Evolutionary conservation across 2,888 invertebrate genomes (phyloP).

Genomic region (Rhamnusium bicolor): DNA sequence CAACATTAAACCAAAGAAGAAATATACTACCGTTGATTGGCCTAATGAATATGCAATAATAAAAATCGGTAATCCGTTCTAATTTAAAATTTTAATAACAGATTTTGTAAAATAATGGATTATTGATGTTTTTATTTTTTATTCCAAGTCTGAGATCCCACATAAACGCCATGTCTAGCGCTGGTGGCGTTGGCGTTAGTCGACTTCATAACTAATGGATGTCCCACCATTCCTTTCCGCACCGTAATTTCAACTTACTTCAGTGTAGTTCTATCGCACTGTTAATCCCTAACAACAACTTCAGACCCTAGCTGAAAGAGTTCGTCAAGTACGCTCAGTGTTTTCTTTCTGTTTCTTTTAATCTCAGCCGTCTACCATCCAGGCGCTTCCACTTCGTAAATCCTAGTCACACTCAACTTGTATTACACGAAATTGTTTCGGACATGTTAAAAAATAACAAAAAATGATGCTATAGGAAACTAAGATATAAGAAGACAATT

Average conservation of each 20-base stretch:
- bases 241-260: slow-evolving; percentile 29
- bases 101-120: too few relatives aligned
- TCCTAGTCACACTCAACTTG: slow-evolving; percentile 35
- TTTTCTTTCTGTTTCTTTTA: slow-evolving; percentile 40
- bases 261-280: slow-evolving; percentile 27
- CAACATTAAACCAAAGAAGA: too few relatives aligned
- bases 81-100: too few relatives aligned
- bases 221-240: slow-evolving; percentile 33
- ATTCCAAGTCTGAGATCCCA: neutral
- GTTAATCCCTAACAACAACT: slow-evolving; percentile 37
- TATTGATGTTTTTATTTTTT: too few relatives aligned
- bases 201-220: slow-evolving; percentile 36
- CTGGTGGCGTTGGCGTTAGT: neutral
- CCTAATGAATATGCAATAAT: too few relatives aligned
- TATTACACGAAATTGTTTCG: slow-evolving; percentile 34
- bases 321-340: slow-evolving; percentile 35
- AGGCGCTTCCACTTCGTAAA: slow-evolving; percentile 34
- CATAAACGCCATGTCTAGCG: neutral
- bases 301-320: slow-evolving; percentile 27
- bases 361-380: slow-evolving; percentile 33
- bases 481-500: slow-evolving; percentile 7
- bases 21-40: too few relatives aligned
- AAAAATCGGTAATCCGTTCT: too few relatives aligned
- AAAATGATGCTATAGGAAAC: slow-evolving; percentile 2
- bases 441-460: slow-evolving; percentile 29